These are phyloP conservation scores for Caiman crocodilus DNA, from an alignment of 2,797 vertebrate genomes.

Conservation along the genomic window DNA sequence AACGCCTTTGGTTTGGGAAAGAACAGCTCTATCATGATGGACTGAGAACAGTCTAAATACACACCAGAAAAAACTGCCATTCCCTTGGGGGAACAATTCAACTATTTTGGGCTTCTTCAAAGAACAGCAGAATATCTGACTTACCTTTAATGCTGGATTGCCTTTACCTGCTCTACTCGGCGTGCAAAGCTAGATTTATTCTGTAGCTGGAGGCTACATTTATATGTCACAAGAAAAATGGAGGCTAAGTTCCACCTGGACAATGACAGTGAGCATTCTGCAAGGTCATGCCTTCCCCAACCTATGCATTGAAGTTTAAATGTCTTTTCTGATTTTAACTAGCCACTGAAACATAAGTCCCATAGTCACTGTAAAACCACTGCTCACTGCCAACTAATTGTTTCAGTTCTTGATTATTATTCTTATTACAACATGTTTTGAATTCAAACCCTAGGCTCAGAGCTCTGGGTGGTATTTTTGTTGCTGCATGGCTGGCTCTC, in stretches of 20 bases:
- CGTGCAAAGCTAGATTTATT: accelerated
- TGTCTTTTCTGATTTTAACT: accelerated
- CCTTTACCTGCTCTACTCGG: not conserved
- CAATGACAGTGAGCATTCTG: not conserved
- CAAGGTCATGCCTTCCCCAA: not conserved
- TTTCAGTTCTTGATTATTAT: not conserved
- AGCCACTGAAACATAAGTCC: not conserved
- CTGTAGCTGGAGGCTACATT: not conserved
- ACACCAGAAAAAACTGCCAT: not conserved
- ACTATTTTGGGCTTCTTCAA: not conserved
- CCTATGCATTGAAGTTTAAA: not conserved
- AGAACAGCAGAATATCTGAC: not conserved
- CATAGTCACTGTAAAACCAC: accelerated
- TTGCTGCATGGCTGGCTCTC: accelerated
- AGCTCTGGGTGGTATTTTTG: not conserved
- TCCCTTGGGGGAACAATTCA: not conserved
- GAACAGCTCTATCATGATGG: not conserved
- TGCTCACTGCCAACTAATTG: not conserved
- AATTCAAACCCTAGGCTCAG: not conserved
- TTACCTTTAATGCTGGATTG: not conserved
- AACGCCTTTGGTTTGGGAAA: too few species aligned
- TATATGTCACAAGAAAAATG: accelerated
- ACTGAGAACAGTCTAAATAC: too few species aligned
- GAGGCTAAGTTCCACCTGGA: not conserved
- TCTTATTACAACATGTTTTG: not conserved